These are phyloP conservation scores for Puma concolor DNA, from an alignment of 2,113 vertebrate species.

Conservation along the genomic window DNA sequence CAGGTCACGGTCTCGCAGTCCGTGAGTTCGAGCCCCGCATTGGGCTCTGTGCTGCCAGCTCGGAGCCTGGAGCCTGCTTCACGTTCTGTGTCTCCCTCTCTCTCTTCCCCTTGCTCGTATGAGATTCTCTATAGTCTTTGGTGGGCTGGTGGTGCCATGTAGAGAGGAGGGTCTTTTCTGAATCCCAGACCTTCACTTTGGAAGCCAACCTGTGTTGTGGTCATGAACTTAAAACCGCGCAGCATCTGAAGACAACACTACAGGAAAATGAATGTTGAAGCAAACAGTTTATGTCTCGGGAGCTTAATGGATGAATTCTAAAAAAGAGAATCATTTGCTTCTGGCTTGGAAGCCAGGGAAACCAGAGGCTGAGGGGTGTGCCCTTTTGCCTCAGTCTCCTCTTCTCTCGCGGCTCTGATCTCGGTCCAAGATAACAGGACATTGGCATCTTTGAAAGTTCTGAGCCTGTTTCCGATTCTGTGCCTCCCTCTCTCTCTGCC, in stretches of 20 bases:
- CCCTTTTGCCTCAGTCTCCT: neutral
- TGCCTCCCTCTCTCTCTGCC: too few relatives aligned
- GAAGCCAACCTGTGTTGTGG: slow-evolving; percentile 1
- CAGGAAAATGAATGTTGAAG: slow-evolving; percentile 40
- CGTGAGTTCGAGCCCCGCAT: too few relatives aligned
- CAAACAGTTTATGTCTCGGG: slow-evolving; percentile 23
- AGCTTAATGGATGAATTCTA: neutral
- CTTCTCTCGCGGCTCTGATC: slow-evolving; percentile 36
- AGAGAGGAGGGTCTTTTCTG: neutral
- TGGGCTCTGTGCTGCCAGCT: too few relatives aligned
- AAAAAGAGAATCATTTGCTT: slow-evolving; percentile 22
- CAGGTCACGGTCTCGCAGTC: too few relatives aligned
- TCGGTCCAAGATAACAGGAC: slow-evolving; percentile 40
- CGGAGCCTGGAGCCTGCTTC: too few relatives aligned
- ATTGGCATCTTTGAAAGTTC: slow-evolving; percentile 63
- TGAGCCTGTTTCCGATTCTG: too few relatives aligned
- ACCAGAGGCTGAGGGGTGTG: neutral
- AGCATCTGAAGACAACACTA: slow-evolving; percentile 37
- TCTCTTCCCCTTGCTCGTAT: too few relatives aligned
- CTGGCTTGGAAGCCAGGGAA: slow-evolving; percentile 36
- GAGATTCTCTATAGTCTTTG: neutral
- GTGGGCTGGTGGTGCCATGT: neutral
- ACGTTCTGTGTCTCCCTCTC: too few relatives aligned
- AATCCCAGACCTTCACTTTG: neutral
- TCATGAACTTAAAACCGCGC: slow-evolving; percentile 9